Conservation (phyloP, 2,888 invertebrate genomes). For the Punctoribates punctum region DNA sequence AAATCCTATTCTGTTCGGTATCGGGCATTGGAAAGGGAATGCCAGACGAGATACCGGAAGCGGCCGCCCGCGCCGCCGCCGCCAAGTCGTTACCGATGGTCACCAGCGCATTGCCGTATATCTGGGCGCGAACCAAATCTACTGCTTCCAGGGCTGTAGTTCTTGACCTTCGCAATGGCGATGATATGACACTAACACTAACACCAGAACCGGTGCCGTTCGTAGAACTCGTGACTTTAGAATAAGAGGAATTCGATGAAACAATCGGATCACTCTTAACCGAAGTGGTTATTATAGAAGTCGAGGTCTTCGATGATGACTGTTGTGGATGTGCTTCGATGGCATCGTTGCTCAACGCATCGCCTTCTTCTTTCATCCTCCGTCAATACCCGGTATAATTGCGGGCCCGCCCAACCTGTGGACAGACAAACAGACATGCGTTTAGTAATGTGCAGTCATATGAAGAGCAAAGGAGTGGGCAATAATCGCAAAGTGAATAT, state of each 20-base stretch:
- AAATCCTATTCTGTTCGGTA: slow-evolving; percentile 20
- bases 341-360: slow-evolving; percentile 36
- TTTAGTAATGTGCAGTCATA: background rate
- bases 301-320: slow-evolving; percentile 1
- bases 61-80: slow-evolving; percentile 42
- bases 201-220: slow-evolving; percentile 35
- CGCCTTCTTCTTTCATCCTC: slow-evolving; percentile 39
- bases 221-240: slow-evolving; percentile 19
- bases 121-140: slow-evolving; percentile 37
- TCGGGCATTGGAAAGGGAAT: background rate
- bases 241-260: slow-evolving; percentile 21
- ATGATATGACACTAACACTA: slow-evolving; percentile 38
- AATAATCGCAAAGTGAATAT: no score
- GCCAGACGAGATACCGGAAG: slow-evolving; percentile 27
- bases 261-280: background rate
- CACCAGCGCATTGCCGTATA: slow-evolving; percentile 36
- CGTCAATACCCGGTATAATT: slow-evolving; percentile 35
- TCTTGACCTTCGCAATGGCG: slow-evolving; percentile 14
- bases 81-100: slow-evolving; percentile 37
- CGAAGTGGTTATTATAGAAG: slow-evolving; percentile 18
- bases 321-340: slow-evolving; percentile 17
- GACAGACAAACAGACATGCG: background rate
- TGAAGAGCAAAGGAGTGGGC: background rate
- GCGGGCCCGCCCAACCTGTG: slow-evolving; percentile 30
- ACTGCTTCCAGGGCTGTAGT: slow-evolving; percentile 35